A percentile compares a stretch with the other conserved stretches of the same genome.
Conservation (phyloP, 2,113 vertebrate species). For the Otolemur garnettii region DNA sequence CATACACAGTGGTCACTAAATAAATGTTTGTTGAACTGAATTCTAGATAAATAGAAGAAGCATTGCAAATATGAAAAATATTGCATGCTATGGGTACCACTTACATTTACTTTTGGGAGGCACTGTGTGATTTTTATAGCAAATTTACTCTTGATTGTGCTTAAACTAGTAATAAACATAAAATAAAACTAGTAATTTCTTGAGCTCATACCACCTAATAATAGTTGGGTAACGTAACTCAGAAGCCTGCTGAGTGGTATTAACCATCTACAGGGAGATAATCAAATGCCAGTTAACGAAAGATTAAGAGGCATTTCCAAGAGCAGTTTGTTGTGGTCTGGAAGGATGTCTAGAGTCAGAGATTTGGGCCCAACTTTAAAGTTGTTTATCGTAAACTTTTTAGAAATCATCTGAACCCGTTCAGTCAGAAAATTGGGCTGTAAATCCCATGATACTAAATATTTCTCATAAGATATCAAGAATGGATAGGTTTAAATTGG, state of each 20-base stretch:
- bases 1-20: neutral
- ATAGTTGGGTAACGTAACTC: neutral
- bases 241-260: neutral
- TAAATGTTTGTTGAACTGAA: neutral
- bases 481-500: slow-evolving; percentile 69
- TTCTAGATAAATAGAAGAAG: neutral
- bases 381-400: slow-evolving; percentile 74
- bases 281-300: neutral
- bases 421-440: slow-evolving; percentile 67
- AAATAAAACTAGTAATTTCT: neutral
- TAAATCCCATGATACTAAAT: slow-evolving; percentile 75
- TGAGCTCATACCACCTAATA: neutral
- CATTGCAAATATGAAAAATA: neutral
- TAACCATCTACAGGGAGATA: neutral
- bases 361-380: slow-evolving; percentile 60
- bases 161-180: slow-evolving; percentile 28
- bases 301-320: neutral
- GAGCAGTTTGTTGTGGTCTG: slow-evolving; percentile 29
- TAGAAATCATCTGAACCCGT: slow-evolving; percentile 69
- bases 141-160: neutral
- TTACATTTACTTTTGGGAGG: neutral
- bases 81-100: neutral
- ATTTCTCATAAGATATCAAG: slow-evolving; percentile 72
- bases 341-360: slow-evolving; percentile 20
- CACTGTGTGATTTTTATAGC: slow-evolving; percentile 9